Evolutionary conservation across 2,113 vertebrate genomes (phyloP), one percentile per base, ranked within the genome.

Genomic region (Genyomyrus donnyi): DNA sequence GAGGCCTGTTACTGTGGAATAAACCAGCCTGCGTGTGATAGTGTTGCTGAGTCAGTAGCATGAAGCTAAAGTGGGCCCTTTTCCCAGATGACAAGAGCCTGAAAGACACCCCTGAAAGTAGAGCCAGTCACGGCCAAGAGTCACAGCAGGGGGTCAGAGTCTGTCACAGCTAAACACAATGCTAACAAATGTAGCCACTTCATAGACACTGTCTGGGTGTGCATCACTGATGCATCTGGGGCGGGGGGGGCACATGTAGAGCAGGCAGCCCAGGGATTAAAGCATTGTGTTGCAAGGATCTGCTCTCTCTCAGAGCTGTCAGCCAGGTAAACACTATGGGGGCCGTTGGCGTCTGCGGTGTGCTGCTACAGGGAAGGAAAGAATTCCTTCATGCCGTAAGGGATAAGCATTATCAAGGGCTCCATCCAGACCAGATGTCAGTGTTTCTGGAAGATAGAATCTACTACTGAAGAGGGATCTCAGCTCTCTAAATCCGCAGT

Each of bases 301-400:
- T 89, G 93, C 91, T 91, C 77, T 93, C 91, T 95, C 93, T 91
- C 87, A 88, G 86, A 9, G 80, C 89, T 92, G 92, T 93, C 94
- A 95, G 93, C 89, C 89, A 21, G 90, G 89, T 92, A 88, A 94
- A 90, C 88, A 49, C 90, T 92, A 91, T 84, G 86, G 92, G 93
- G 93, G 94, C 62, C 89, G 91, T 86, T 92, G 13, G 45, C 92
- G 92, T 94, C 94, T 95, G 92, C 91, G 93, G 49, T 31, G 92
- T 91, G 93, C 92, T 90, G 91, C 89, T 93, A 93, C 91, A 95
- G 94, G 10, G 94, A 94, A 95, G 94, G 87, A 92, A 94, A 93
- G 92, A 91, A 92, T 95, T 95, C 92, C 94, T 93, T 89, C 91
- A 93, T 91, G 93, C 91, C 91, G 84, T 93, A 89, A 92, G 91